Base-by-base conservation (phyloP, 92 coral and sea anemone species). In the Galaxea fascicularis region DNA sequence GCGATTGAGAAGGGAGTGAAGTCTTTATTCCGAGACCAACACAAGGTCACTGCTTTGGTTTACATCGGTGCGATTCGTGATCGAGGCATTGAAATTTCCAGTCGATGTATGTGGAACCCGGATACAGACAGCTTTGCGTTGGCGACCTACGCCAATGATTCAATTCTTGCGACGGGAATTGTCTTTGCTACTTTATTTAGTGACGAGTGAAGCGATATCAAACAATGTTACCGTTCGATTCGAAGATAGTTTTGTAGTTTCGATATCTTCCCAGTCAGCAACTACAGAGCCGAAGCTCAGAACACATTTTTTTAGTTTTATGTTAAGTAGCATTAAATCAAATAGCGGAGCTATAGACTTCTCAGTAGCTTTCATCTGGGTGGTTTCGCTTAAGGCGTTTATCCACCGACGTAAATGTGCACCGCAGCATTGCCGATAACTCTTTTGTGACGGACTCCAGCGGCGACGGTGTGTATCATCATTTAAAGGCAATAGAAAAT, bases 41-140 rank as follows among this genome's bases (percentile, higher is more conserved):
- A 89, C 78, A 94, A 92, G 79, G 66, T 91, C 0, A 90, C 84
- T 0, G 87, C 86, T 16, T 56, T 92, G 58, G 98, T 92, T 29
- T 90, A 87, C 52, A 69, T 94, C 60, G 98, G 98, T 0, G 93
- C 89, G 44, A 82, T 74, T 58, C 83, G 84, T 30, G 90, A 89
- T 16, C 98, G 90, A 68, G 89, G 93, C 52, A 71, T 93, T 46
- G 88, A 90, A 52, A 78, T 92, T 16, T 85, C 93, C 35, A 91
- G 98, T 30, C 91, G 78, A 44, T 92, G 98, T 77, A 47, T 89
- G 28, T 94, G 98, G 98, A 94, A 87, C 77, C 87, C 85, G 16
- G 91, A 52, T 7, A 89, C 79, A 28, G 98, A 94, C 75, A 91
- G 65, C 10, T 94, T 84, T 78, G 86, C 90, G 8, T 86, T 94